Evolutionary conservation across 2,113 vertebrate species (phyloP).

Genomic region (Sturnira hondurensis): DNA sequence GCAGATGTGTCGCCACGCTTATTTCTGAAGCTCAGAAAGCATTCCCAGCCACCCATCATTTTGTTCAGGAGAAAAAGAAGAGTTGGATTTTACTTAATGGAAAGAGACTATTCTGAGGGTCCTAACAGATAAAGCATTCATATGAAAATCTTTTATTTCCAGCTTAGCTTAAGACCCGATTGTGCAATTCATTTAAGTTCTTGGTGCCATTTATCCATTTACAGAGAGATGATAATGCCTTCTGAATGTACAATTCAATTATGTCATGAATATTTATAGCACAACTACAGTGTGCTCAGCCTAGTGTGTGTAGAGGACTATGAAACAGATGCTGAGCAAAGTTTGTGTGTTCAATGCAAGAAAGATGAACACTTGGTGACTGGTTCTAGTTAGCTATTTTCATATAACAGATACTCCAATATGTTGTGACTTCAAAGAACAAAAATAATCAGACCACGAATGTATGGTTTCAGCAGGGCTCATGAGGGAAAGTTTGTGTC

Average conservation of each 20-base stretch:
- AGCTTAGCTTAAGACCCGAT: constrained; percentile 31
- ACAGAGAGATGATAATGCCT: not conserved
- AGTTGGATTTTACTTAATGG: constrained; percentile 28
- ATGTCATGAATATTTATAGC: constrained; percentile 52
- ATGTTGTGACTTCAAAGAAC: not conserved
- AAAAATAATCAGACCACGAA: not conserved
- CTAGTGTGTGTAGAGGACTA: not conserved
- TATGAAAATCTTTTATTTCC: constrained; percentile 52
- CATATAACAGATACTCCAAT: not conserved
- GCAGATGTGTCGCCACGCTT: not conserved
- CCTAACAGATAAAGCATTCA: not conserved
- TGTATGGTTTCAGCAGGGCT: not conserved
- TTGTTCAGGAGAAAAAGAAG: not conserved
- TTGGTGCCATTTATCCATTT: constrained; percentile 22
- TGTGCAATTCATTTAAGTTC: constrained; percentile 30
- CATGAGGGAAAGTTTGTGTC: not conserved
- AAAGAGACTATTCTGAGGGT: not conserved
- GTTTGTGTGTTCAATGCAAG: not conserved
- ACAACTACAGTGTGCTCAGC: not conserved
- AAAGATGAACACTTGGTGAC: not conserved
- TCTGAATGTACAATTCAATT: constrained; percentile 38
- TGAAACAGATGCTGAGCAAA: not conserved
- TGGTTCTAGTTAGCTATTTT: not conserved
- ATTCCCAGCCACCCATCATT: not conserved
- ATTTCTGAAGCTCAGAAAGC: constrained; percentile 32